Evolutionary conservation across 2,888 invertebrate species (phyloP).

Genomic region (Cataglyphis rosenhaueri): DNA sequence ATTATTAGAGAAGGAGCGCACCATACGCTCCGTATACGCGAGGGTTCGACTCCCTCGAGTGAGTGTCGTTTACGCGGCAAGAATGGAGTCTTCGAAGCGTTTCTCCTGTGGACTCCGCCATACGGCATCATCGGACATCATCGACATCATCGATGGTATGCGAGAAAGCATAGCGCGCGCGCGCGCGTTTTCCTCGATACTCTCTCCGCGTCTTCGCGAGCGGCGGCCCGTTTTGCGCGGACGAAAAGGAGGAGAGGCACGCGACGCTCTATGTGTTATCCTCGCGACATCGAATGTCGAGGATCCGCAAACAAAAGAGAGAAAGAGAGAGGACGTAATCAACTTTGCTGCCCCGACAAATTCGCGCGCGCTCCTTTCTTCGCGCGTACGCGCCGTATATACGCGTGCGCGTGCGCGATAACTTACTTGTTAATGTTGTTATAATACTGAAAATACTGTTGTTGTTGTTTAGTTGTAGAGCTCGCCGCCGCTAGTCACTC

Average conservation of each 20-base stretch:
- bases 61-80: constrained; percentile 32
- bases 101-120: constrained; percentile 42
- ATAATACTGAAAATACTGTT: constrained; percentile 86
- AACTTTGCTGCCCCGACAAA: constrained; percentile 44
- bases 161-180: constrained; percentile 43
- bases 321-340: constrained; percentile 46
- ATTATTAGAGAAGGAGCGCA: constrained; percentile 58
- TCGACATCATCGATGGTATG: constrained; percentile 34
- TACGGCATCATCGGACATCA: constrained; percentile 40
- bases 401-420: constrained; percentile 67
- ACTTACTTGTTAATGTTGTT: constrained; percentile 86
- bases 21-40: constrained; percentile 43
- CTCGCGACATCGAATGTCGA: constrained; percentile 39
- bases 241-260: background rate
- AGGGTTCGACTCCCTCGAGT: constrained; percentile 23
- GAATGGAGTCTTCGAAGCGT: constrained; percentile 26
- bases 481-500: constrained; percentile 86
- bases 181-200: constrained; percentile 4
- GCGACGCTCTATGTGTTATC: background rate
- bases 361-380: constrained; percentile 59
- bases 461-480: constrained; percentile 86
- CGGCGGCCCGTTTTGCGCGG: background rate
- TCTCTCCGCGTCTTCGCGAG: constrained; percentile 31
- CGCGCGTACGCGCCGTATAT: constrained; percentile 58
- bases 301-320: constrained; percentile 20